These are phyloP conservation scores for Sminthopsis crassicaudata DNA, from an alignment of 2,113 vertebrate genomes.

Conservation along the genomic window DNA sequence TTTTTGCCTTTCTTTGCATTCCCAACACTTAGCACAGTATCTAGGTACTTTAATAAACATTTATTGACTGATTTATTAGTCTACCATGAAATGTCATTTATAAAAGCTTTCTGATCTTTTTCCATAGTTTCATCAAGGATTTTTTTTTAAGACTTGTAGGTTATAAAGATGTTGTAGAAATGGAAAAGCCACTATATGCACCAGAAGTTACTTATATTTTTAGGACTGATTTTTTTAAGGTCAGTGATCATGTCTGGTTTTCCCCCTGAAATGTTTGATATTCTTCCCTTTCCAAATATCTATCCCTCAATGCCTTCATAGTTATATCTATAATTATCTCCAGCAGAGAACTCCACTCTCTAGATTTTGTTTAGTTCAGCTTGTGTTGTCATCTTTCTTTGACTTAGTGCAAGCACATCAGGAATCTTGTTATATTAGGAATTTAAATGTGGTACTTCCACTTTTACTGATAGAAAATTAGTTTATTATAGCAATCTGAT, in stretches of 20 bases:
- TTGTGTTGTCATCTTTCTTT: background rate
- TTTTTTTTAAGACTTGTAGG: background rate
- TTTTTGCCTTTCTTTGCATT: too few species aligned
- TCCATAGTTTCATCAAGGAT: background rate
- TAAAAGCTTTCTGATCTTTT: background rate
- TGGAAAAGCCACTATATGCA: background rate
- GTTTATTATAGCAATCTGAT: background rate
- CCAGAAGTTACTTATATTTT: background rate
- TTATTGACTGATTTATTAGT: background rate
- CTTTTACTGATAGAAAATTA: background rate
- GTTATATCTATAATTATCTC: background rate
- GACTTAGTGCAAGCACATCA: background rate
- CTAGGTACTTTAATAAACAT: background rate
- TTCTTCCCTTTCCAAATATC: background rate
- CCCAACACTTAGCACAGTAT: background rate
- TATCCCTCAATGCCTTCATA: background rate
- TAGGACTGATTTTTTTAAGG: background rate
- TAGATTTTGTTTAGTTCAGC: background rate
- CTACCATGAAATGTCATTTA: background rate
- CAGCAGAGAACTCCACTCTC: background rate
- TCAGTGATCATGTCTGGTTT: background rate
- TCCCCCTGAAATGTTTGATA: background rate
- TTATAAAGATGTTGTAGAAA: background rate
- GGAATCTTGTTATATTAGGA: background rate
- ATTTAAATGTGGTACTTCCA: background rate